Evolutionary conservation across 2,888 invertebrate species (phyloP).

Genomic region (Odontomyia ornata): DNA sequence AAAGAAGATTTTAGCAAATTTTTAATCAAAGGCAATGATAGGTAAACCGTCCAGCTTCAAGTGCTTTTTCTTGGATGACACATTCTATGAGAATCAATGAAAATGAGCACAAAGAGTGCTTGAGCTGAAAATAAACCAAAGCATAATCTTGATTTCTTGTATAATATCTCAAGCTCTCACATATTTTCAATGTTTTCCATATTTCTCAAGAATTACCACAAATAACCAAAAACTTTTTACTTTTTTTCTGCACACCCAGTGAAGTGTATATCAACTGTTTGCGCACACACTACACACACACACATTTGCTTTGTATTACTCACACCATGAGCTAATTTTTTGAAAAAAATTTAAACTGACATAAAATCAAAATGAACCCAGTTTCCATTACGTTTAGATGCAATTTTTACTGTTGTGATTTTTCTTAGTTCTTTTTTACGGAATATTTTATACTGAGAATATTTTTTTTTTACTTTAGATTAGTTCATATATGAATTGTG

Average conservation of each 20-base stretch:
- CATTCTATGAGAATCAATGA: too few relatives aligned
- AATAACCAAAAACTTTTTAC: too few relatives aligned
- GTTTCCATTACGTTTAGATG: conserved; percentile 33
- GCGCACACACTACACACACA: not conserved
- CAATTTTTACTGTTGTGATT: conserved; percentile 45
- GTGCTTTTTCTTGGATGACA: not conserved
- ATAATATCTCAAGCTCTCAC: too few relatives aligned
- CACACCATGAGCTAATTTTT: not conserved
- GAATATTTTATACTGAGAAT: conserved; percentile 30
- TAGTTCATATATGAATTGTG: conserved; percentile 16
- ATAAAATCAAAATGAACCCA: conserved; percentile 34
- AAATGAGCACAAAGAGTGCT: not conserved
- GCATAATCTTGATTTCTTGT: not conserved
- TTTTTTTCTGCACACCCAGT: too few relatives aligned
- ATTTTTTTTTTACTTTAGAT: conserved; percentile 22
- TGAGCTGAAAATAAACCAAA: not conserved
- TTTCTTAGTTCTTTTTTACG: conserved; percentile 41
- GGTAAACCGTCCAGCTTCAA: not conserved
- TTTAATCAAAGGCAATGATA: not conserved
- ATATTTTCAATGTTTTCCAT: too few relatives aligned
- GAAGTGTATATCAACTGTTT: too few relatives aligned
- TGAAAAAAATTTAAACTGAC: conserved; percentile 9
- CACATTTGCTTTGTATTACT: not conserved
- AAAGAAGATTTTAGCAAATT: not conserved
- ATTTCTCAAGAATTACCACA: too few relatives aligned